Evolutionary conservation across 1,140 invertebrate species (phyloP), one percentile per base, ranked within the genome.

Genomic region (Nixonia krombeini): DNA sequence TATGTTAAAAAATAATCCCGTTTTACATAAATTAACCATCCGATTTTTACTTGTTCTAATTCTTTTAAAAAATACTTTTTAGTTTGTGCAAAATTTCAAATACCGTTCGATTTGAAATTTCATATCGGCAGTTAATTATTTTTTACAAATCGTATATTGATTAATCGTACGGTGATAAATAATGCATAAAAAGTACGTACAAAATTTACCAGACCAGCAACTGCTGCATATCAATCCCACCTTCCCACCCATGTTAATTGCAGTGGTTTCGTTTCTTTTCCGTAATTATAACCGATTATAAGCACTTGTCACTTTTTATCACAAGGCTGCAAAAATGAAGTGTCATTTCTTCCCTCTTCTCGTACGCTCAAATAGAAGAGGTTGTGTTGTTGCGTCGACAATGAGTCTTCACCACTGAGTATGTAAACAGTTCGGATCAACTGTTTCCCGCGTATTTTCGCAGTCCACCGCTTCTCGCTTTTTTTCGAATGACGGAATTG

Each of bases 181-280:
- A 21, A 21, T 6, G 2, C 6, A 6, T 21, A 17, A 31, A 8
- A 3, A 40, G 71, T 80, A 82, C 80, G 46, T 79, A 82, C 80
- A 76, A 72, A 79, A 84, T 45, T 84, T 83, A 47, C 80, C 75
- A 26, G 82, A 79, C 82, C 82, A 84, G 70, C 82, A 84, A 72
- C 78, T 82, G 52, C 80, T 76, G 66, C 81, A 84, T 49, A 84
- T 84, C 40, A 83, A 58, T 1, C 78, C 81, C 13, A 83, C 81
- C 51, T 81, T 82, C 29, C 81, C 81, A 31, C 82, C 82, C 82
- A 84, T 83, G 31, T 67, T n/a, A n/a, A n/a, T 72, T 18, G 35
- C 62, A 15, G 15, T 35, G 12, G 25, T 15, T 15, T 31, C 9
- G 9, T n/a, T 31, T 31, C 2, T 31, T 31, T 4, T 26, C 4